Conservation (phyloP, 2,888 invertebrate genomes). For the Nudaria mundana region DNA sequence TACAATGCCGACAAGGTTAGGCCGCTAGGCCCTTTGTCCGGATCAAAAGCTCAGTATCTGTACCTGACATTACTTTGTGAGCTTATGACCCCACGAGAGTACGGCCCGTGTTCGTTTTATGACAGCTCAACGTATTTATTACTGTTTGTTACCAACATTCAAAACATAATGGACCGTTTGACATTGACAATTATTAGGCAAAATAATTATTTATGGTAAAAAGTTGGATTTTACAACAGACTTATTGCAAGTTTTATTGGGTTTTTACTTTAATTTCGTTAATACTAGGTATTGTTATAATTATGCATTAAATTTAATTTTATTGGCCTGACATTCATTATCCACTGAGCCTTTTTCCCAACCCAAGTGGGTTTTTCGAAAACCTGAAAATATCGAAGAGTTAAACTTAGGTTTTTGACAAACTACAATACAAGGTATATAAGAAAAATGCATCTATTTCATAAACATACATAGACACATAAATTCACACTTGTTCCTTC, state of each 20-base stretch:
- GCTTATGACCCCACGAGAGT: slow-evolving; percentile 39
- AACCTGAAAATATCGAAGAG: too few relatives aligned
- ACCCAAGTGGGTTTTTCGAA: too few relatives aligned
- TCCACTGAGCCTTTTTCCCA: too few relatives aligned
- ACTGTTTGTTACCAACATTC: slow-evolving; percentile 10
- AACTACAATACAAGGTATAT: too few relatives aligned
- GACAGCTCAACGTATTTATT: slow-evolving; percentile 16
- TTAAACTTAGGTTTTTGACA: too few relatives aligned
- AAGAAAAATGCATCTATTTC: too few relatives aligned
- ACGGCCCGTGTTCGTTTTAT: slow-evolving; percentile 10
- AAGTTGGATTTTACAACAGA: background rate
- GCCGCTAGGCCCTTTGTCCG: slow-evolving; percentile 20
- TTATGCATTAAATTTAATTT: too few relatives aligned
- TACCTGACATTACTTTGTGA: slow-evolving; percentile 59
- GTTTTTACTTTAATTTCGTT: background rate
- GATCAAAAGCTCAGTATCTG: slow-evolving; percentile 40
- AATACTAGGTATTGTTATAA: background rate
- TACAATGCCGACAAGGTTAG: slow-evolving; percentile 20
- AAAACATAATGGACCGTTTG: slow-evolving; percentile 10
- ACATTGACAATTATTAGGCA: slow-evolving; percentile 12
- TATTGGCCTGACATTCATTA: too few relatives aligned
- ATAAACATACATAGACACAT: too few relatives aligned
- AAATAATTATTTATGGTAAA: background rate
- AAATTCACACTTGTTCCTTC: too few relatives aligned
- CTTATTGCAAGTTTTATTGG: too few relatives aligned